Base-by-base conservation (phyloP, 2,888 invertebrate species). In the Melangyna quadrimaculata region DNA sequence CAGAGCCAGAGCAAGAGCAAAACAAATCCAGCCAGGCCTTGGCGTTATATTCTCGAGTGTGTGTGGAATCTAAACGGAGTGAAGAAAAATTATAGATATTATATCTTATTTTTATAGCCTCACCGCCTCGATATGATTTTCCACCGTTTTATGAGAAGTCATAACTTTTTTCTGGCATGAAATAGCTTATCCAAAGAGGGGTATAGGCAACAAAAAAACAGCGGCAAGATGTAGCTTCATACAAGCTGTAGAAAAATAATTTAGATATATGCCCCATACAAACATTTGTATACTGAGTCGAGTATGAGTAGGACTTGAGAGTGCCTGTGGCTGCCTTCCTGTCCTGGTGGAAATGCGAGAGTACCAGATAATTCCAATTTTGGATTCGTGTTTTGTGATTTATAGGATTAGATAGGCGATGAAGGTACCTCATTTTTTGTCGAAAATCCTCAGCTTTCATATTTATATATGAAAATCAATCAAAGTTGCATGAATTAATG, bases 51-150 rank as follows among this genome's bases (percentile, higher is more conserved):
- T 12, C 14, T 59, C 35, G 70, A 35, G 69, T 70, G 61, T 70
- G 61, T 61, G 59, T 43, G 69, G 57, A 57, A 63, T 57, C 61
- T 70, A 67, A 65, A 69, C 57, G 37, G 53, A 80, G 80, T 75
- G 74, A 69, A 75, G 83, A 79, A 84, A 79, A 84, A 84, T 84
- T 84, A 79, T 79, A 84, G 83, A 75, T 79, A 75, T 84, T 80
- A 84, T 79, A 84, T 84, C 84, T 84, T 80, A 80, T 75, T 84
- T 84, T 80, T 84, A 84, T 84, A 80, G 79, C 84, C 59, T 72
- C 72, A 59, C 80, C 84, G 84, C 79, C 80, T 80, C 71, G 79
- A 84, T 80, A 84, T 79, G 83, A 84, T 84, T 84, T 84, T 80
- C 75, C 84, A 80, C 75, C 80, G 84, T 84, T 84, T 84, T 84